Conservation (phyloP, 2,113 vertebrate species). For the Dipodomys stephensi region DNA sequence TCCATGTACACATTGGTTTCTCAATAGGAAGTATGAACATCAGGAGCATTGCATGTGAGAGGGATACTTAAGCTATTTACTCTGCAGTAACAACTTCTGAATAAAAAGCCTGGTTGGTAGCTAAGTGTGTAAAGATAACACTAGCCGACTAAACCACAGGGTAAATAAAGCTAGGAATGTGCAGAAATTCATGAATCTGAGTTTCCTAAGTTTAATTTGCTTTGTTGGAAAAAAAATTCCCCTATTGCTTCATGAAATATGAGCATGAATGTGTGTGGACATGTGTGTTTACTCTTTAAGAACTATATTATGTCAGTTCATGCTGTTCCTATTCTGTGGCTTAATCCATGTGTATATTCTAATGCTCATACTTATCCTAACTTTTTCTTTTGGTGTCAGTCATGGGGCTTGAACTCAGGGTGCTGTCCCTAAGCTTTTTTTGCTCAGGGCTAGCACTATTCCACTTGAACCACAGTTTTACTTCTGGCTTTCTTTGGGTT, state of each 20-base stretch:
- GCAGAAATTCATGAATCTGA: slow-evolving; percentile 33
- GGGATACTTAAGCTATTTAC: slow-evolving; percentile 51
- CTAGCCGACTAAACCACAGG: slow-evolving; percentile 16
- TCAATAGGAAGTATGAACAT: slow-evolving; percentile 74
- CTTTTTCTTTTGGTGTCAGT: neutral
- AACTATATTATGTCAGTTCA: slow-evolving; percentile 38
- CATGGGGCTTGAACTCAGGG: no score
- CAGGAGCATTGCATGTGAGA: slow-evolving; percentile 78
- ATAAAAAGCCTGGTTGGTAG: slow-evolving; percentile 63
- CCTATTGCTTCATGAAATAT: slow-evolving; percentile 65
- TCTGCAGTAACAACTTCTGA: slow-evolving; percentile 74
- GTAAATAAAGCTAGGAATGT: slow-evolving; percentile 53
- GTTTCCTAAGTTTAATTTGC: slow-evolving; percentile 54
- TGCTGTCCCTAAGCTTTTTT: no score
- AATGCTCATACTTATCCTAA: neutral
- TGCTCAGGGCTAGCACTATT: no score
- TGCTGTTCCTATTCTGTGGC: slow-evolving; percentile 25
- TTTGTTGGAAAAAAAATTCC: slow-evolving; percentile 64
- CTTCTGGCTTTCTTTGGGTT: no score
- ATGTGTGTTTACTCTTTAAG: slow-evolving; percentile 4
- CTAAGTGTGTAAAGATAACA: slow-evolving; percentile 55
- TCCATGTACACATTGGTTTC: slow-evolving; percentile 57
- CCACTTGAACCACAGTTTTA: no score
- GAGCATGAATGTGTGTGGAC: neutral
- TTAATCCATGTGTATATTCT: neutral